Evolutionary conservation across 2,888 invertebrate species (phyloP).

Genomic region (Aromia moschata): DNA sequence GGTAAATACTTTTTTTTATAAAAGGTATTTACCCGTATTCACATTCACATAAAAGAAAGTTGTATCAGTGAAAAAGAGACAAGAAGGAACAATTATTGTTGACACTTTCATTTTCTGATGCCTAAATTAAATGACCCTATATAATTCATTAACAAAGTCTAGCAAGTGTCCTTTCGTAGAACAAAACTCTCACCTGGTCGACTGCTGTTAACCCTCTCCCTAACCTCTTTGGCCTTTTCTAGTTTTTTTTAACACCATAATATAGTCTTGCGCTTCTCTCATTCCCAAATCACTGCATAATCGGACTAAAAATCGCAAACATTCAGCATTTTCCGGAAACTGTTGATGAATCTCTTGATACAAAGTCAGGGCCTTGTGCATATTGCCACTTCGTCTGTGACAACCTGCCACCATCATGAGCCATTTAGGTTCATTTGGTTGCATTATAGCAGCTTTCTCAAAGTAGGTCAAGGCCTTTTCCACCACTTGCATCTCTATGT

Average conservation of each 20-base stretch:
- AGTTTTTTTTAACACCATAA: constrained; percentile 80
- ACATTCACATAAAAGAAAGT: no score
- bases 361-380: constrained; percentile 74
- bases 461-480: constrained; percentile 88
- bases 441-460: constrained; percentile 79
- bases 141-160: no score
- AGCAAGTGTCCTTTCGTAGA: no score
- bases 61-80: no score
- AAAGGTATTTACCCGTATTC: no score
- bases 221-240: constrained; percentile 66
- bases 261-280: constrained; percentile 87
- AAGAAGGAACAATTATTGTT: no score
- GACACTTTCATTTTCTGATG: no score
- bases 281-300: constrained; percentile 90
- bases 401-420: constrained; percentile 87
- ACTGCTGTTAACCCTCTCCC: constrained; percentile 69
- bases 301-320: constrained; percentile 88
- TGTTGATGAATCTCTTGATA: constrained; percentile 79
- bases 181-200: no score
- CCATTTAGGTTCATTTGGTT: constrained; percentile 85
- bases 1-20: not conserved
- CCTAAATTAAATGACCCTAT: no score
- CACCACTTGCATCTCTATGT: constrained; percentile 86
- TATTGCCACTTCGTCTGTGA: constrained; percentile 79
- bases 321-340: constrained; percentile 96